phyloP scores from a whole-genome alignment of 2,113 vertebrate genomes.

The Conger conger region DNA sequence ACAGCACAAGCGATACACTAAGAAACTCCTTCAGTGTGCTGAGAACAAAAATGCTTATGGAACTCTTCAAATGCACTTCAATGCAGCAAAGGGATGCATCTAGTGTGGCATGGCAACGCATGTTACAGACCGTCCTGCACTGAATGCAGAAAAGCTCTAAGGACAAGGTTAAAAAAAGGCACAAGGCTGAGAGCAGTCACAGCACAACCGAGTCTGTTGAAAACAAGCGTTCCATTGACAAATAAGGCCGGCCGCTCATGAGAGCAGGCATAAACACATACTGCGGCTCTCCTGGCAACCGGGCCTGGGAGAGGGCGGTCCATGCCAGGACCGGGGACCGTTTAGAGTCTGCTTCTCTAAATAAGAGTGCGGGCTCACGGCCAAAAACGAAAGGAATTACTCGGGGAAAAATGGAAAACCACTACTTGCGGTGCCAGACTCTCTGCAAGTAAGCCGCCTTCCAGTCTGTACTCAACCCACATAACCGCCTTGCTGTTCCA shows the following conservation, averaged over 20 bases:
- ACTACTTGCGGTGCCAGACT: not conserved
- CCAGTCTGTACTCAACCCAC: not conserved
- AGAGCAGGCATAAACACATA: conserved; percentile 35
- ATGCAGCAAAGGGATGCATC: not conserved
- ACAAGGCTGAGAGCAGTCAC: not conserved
- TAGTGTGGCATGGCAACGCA: too few relatives aligned
- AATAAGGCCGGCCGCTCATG: conserved; percentile 42
- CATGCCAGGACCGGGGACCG: conserved; percentile 28
- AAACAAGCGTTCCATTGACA: conserved; percentile 42
- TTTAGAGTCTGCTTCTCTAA: conserved; percentile 27
- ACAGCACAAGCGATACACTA: not conserved
- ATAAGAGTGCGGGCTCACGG: conserved; percentile 29
- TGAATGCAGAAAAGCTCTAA: not conserved
- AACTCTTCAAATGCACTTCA: not conserved
- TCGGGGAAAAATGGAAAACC: not conserved
- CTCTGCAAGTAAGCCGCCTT: not conserved
- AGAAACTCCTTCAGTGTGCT: not conserved
- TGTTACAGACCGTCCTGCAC: not conserved
- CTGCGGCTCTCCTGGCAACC: conserved; percentile 29
- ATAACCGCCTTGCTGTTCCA: not conserved
- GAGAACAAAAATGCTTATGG: not conserved
- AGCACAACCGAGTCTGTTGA: not conserved
- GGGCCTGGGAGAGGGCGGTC: not conserved
- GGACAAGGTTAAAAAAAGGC: not conserved
- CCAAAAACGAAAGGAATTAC: conserved; percentile 46